A percentile compares a stretch with the other conserved stretches of the same genome.
Conservation (phyloP, 30 jellyfish, hydroid and myxozoan genomes). For the Chrysaora quinquecirrha region DNA sequence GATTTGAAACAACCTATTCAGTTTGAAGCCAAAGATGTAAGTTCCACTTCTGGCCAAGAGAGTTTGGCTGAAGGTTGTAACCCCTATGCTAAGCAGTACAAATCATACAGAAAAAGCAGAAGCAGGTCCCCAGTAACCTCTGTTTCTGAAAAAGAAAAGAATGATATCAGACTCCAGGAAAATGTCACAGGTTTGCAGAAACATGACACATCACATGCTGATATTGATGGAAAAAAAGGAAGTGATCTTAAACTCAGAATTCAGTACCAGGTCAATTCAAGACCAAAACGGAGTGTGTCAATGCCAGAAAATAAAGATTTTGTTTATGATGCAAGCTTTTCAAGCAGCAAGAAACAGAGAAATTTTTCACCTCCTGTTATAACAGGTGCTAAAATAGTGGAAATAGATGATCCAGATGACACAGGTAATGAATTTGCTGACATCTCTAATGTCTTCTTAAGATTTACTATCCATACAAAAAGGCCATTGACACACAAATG, state of each 20-base stretch:
- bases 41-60: not conserved
- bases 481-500: too few species aligned
- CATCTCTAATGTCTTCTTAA: not conserved
- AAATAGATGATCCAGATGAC: slow-evolving; percentile 1
- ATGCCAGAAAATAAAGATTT: slow-evolving; percentile 52
- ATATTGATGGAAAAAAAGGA: not conserved
- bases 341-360: slow-evolving; percentile 44
- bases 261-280: slow-evolving; percentile 33
- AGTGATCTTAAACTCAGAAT: slow-evolving; percentile 41
- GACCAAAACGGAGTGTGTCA: slow-evolving; percentile 58
- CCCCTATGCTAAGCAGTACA: slow-evolving; percentile 78
- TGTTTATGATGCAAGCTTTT: slow-evolving; percentile 50
- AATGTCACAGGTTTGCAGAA: not conserved
- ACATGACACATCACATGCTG: not conserved
- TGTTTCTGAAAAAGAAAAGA: not conserved
- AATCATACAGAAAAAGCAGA: slow-evolving; percentile 67
- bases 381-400: slow-evolving; percentile 38
- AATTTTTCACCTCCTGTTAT: slow-evolving; percentile 32
- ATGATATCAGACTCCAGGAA: not conserved
- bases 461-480: too few species aligned
- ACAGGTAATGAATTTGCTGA: not conserved
- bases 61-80: slow-evolving; percentile 31
- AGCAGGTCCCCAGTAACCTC: slow-evolving; percentile 13
- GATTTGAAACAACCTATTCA: too few species aligned
- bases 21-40: not conserved